A percentile compares a stretch with the other conserved stretches of the same genome.
These are phyloP conservation scores for Scophthalmus maximus DNA, from an alignment of 2,113 vertebrate genomes.

Conservation along the genomic window DNA sequence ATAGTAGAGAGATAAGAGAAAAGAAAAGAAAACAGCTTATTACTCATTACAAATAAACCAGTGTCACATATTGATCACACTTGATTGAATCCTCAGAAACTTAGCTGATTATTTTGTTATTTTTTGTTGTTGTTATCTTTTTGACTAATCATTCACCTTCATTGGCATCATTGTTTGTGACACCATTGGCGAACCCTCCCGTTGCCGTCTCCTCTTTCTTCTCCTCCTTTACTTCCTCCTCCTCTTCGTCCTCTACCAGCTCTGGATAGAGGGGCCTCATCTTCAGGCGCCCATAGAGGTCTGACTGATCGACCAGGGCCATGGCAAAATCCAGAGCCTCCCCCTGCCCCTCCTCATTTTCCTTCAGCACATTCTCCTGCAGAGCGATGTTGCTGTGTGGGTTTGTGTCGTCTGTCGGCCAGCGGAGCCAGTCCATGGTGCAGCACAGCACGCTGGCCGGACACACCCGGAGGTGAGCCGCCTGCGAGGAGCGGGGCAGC, in stretches of 20 bases:
- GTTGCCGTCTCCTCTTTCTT: constrained; percentile 29
- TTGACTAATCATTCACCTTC: constrained; percentile 31
- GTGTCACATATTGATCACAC: too few species aligned
- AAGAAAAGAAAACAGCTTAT: too few species aligned
- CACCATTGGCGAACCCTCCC: constrained; percentile 22
- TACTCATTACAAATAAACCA: too few species aligned
- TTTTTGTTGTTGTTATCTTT: not conserved
- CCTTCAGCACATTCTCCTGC: constrained; percentile 87
- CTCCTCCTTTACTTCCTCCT: constrained; percentile 51
- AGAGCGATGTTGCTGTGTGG: constrained; percentile 69
- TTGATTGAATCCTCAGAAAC: too few species aligned
- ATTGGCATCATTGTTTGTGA: not conserved
- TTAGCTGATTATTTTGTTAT: not conserved
- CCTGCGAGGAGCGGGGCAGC: constrained; percentile 89
- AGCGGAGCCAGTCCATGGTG: constrained; percentile 96
- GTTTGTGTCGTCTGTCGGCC: constrained; percentile 88
- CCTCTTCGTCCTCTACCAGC: constrained; percentile 74
- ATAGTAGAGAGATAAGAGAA: not conserved
- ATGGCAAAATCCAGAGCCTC: constrained; percentile 89
- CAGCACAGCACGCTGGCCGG: constrained; percentile 92
- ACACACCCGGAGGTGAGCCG: constrained; percentile 88
- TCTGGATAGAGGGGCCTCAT: constrained; percentile 91
- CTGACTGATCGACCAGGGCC: constrained; percentile 90
- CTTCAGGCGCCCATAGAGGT: constrained; percentile 88
- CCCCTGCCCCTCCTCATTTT: constrained; percentile 52